Percentiles rank a stretch among this genome's conserved stretches.
These are phyloP conservation scores for Nomada flava DNA, from an alignment of 2,888 invertebrate genomes.

Conservation along the genomic window DNA sequence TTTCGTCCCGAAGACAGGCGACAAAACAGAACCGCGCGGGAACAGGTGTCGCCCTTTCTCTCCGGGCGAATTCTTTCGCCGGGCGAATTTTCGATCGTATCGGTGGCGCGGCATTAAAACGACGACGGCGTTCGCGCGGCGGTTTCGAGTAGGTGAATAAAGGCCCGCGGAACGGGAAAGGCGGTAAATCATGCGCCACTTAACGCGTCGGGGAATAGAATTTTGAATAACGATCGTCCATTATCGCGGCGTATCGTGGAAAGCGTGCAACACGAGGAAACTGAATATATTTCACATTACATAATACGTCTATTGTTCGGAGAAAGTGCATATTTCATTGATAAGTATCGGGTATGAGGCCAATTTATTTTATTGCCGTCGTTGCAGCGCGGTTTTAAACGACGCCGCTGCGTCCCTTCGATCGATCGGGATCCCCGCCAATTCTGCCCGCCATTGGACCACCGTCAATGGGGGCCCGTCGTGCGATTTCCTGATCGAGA, in stretches of 20 bases:
- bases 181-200: constrained; percentile 57
- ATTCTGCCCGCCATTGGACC: constrained; percentile 24
- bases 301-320: constrained; percentile 60
- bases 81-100: constrained; percentile 49
- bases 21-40: background rate
- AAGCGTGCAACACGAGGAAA: constrained; percentile 56
- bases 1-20: too few species aligned
- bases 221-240: constrained; percentile 61
- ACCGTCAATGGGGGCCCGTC: constrained; percentile 16
- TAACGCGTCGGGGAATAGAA: constrained; percentile 59
- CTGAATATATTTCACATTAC: constrained; percentile 58
- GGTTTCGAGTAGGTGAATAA: constrained; percentile 37
- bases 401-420: constrained; percentile 10
- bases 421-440: constrained; percentile 46
- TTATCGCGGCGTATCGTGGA: constrained; percentile 58
- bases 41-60: constrained; percentile 45
- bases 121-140: constrained; percentile 38
- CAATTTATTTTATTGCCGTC: constrained; percentile 64
- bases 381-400: constrained; percentile 32
- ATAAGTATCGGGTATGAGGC: constrained; percentile 60
- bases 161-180: constrained; percentile 35
- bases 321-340: constrained; percentile 63
- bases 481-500: constrained; percentile 42
- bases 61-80: constrained; percentile 9
- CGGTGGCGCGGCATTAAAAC: constrained; percentile 41